Base-by-base conservation (phyloP, 2,113 vertebrate species). In the Siniperca knerii region DNA sequence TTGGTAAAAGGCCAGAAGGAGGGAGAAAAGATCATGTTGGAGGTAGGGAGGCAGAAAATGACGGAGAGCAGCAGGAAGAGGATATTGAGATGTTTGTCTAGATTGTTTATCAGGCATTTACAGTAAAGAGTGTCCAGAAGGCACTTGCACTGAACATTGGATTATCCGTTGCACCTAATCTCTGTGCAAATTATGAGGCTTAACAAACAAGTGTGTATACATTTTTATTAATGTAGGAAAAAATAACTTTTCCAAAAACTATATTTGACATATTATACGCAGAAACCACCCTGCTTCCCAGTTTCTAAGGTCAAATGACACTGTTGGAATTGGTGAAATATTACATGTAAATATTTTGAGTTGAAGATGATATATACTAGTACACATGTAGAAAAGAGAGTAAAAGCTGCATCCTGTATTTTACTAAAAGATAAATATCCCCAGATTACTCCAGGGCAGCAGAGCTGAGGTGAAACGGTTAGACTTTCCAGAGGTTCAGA, bases 401-500 rank as follows among this genome's bases (percentile, higher is more conserved):
- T 70, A 75, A 48, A 82, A 75, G 44, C 35, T 58, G 52, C 37
- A 15, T 79, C 35, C 20, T 68, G 65, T 73, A 18, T 81, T 86
- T 78, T 37, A 29, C 58, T 37, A 37, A 48, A 57, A 57, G 67
- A 85, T 74, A 78, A 79, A 84, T 83, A 67, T 44, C 18, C 65
- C 37, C 42, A 57, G 21, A 81, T 69, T 61, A 54, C 77, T 90
- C 12, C 25, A 37, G 68, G 55, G 76, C n/a, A 44, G 80, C 75
- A 68, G 15, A 55, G 75, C 64, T 23, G 74, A 85, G 79, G 71
- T 85, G 77, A 80, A 86, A 76, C 1, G 7, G 33, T 72, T 25
- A 16, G 75, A 65, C 83, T 85, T 82, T 82, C 71, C 83, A 79
- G 79, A 57, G 86, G 82, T 82, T 93, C 89, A 78, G 23, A 90